phyloP scores from a whole-genome alignment of 2,888 invertebrate species.

The Marronus borbonicus region DNA sequence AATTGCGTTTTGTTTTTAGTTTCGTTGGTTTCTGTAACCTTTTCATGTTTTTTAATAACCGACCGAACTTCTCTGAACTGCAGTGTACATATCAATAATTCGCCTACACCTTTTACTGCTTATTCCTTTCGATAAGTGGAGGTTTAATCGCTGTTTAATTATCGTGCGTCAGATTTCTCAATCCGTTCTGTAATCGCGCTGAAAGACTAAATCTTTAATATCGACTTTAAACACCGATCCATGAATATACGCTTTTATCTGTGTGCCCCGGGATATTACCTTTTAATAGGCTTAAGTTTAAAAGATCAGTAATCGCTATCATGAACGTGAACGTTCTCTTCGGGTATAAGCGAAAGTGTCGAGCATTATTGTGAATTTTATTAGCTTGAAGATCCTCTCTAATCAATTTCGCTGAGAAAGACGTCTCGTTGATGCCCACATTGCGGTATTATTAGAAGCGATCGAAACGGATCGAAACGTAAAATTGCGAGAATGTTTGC shows the following conservation, averaged over 20 bases:
- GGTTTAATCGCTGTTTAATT: too few relatives aligned
- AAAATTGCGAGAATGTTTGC: background rate
- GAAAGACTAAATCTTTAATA: background rate
- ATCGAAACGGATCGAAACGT: background rate
- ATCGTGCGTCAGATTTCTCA: too few relatives aligned
- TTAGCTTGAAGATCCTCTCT: constrained; percentile 8
- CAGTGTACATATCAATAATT: too few relatives aligned
- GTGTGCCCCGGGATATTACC: background rate
- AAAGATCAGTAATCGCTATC: constrained; percentile 1
- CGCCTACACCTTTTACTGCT: too few relatives aligned
- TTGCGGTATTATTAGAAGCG: background rate
- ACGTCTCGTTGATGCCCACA: background rate
- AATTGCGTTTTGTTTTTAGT: too few relatives aligned
- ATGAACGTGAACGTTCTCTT: constrained; percentile 8
- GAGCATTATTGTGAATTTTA: constrained; percentile 19
- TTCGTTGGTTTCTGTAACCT: too few relatives aligned
- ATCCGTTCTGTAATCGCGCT: background rate
- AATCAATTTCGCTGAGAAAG: constrained; percentile 5
- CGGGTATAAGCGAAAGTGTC: constrained; percentile 6
- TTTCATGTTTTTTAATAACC: too few relatives aligned
- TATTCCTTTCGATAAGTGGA: too few relatives aligned
- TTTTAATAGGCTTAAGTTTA: constrained; percentile 11
- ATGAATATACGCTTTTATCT: background rate
- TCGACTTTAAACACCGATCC: background rate
- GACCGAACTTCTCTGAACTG: too few relatives aligned